These are phyloP conservation scores for Oryzaephilus surinamensis DNA, from an alignment of 1,140 invertebrate species.

Conservation along the genomic window DNA sequence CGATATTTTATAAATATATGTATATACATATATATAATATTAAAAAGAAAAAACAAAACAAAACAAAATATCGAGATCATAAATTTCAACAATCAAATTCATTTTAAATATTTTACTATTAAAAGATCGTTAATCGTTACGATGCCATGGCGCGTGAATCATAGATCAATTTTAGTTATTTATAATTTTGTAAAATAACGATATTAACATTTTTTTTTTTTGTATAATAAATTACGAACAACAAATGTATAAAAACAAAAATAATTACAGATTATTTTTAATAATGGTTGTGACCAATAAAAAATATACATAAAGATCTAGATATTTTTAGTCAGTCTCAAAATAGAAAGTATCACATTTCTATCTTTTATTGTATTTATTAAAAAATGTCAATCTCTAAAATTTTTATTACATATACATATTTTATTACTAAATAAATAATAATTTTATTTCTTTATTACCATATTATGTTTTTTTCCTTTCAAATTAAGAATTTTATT, in stretches of 20 bases:
- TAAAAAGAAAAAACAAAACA: conserved; percentile 11
- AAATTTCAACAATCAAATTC: conserved; percentile 13
- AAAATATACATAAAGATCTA: conserved; percentile 33
- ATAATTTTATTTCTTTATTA: conserved; percentile 33
- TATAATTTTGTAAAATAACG: conserved; percentile 25
- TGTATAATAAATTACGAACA: conserved; percentile 5
- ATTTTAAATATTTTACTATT: conserved; percentile 16
- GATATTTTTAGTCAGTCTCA: conserved; percentile 36
- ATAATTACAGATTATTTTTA: conserved; percentile 4
- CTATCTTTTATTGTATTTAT: no score
- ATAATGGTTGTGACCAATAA: conserved; percentile 12
- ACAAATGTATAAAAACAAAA: conserved; percentile 4
- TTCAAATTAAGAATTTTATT: conserved; percentile 25
- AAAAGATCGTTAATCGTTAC: conserved; percentile 31
- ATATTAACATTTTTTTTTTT: conserved; percentile 21
- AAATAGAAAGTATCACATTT: conserved; percentile 35
- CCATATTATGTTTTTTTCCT: conserved; percentile 20
- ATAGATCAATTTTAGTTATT: conserved; percentile 23
- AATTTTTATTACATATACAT: no score
- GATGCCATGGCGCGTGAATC: conserved; percentile 32
- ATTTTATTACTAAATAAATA: no score
- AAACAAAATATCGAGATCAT: conserved; percentile 16
- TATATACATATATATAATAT: no score
- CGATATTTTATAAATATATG: no score
- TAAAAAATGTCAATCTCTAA: no score